phyloP scores from a whole-genome alignment of 2,888 invertebrate genomes.

The Ophion slaviceki region DNA sequence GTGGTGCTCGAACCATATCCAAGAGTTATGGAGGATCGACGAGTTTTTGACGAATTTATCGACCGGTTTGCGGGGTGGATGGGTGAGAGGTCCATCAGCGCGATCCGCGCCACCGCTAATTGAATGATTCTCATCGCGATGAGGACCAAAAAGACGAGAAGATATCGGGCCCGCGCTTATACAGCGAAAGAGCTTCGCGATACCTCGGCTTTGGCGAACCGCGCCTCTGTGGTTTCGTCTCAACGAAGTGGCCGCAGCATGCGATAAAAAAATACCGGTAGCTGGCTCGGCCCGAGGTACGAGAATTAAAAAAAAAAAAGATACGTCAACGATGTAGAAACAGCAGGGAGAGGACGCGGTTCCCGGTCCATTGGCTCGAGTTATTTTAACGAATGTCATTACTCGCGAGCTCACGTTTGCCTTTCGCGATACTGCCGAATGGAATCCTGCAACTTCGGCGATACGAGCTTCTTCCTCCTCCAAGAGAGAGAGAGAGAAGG shows the following conservation, averaged over 20 bases:
- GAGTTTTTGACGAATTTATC: slow-evolving; percentile 68
- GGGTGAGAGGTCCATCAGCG: slow-evolving; percentile 51
- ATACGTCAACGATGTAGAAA: slow-evolving; percentile 58
- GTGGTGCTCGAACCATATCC: slow-evolving; percentile 25
- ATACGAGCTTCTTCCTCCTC: not conserved
- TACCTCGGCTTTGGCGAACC: slow-evolving; percentile 38
- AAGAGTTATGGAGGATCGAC: slow-evolving; percentile 63
- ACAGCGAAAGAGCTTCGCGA: slow-evolving; percentile 11
- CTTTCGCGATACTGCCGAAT: slow-evolving; percentile 27
- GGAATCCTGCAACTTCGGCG: slow-evolving; percentile 31
- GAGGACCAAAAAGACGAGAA: slow-evolving; percentile 27
- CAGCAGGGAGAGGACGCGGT: slow-evolving; percentile 37
- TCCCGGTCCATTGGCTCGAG: slow-evolving; percentile 55
- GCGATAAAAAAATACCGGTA: slow-evolving; percentile 48
- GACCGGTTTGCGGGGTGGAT: slow-evolving; percentile 47
- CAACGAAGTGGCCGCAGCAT: slow-evolving; percentile 11
- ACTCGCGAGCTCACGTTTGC: slow-evolving; percentile 62
- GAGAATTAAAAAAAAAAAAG: slow-evolving; percentile 49
- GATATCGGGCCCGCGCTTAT: slow-evolving; percentile 18
- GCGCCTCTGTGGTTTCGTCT: slow-evolving; percentile 34
- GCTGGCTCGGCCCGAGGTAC: slow-evolving; percentile 17
- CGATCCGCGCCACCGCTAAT: slow-evolving; percentile 59
- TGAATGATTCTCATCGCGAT: slow-evolving; percentile 62
- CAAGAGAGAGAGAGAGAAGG: not conserved
- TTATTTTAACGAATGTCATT: slow-evolving; percentile 79